Base-by-base conservation (phyloP, 2,797 vertebrate species). In the Onychomys torridus region DNA sequence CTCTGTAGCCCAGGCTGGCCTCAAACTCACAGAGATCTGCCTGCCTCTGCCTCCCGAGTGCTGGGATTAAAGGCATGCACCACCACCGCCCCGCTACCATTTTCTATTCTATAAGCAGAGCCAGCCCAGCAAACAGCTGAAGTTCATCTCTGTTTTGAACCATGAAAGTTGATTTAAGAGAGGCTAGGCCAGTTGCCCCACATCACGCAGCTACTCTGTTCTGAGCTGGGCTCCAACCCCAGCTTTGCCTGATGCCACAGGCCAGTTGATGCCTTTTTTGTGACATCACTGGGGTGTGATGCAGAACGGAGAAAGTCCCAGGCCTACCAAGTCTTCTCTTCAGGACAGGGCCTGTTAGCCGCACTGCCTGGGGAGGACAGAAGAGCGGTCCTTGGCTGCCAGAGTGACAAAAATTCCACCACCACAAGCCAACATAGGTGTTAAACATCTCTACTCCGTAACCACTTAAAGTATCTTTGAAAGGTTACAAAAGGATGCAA, bases 401-500 rank as follows among this genome's bases (percentile, higher is more conserved):
- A 32, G 85, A 77, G 81, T 8, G 25, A 63, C 83, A 59, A 21
- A 52, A 65, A 83, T 90, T 93, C 81, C 57, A 67, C 25, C 23
- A 52, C 3, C 49, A 9, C 4, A 19, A 40, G 34, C 55, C 12
- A 25, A 40, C 6, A 34, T n/a, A 77, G 25, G 37, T 46, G 9
- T 59, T 89, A 55, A 73, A 77, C 37, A 85, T 23, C 57, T 91
- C 10, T 2, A 46, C n/a, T 88, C 83, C 75, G 57, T 59, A 88
- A 52, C 9, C 65, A 76, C 32, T 86, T 87, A 63, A 67, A 94
- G 79, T 52, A 40, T 81, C 43, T 87, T 90, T 77, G 57, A 96
- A 95, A 92, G 82, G n/a, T 89, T 84, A 55, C 82, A 73, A 55
- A 86, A 94, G 73, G 81, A 46, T 14, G 19, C n/a, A 90, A 43